phyloP scores from a whole-genome alignment of 1,140 invertebrate species.

The Goniozus legneri region DNA sequence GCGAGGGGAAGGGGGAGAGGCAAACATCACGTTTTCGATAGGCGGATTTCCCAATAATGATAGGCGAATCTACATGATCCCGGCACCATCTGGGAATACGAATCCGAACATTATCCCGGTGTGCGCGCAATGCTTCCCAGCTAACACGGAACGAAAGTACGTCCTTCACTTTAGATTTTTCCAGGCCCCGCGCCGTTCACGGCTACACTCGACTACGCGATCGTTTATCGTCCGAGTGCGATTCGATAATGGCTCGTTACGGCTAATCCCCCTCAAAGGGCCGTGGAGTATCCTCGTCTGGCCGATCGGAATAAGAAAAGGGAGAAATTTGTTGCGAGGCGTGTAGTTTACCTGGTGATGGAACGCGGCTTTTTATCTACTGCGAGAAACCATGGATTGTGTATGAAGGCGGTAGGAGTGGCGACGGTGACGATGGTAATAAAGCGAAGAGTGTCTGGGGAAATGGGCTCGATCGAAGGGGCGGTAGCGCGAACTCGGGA shows the following conservation, averaged over 20 bases:
- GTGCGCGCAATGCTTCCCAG: slow-evolving; percentile 16
- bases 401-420: neutral
- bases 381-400: neutral
- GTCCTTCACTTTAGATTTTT: too few relatives aligned
- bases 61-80: slow-evolving; percentile 38
- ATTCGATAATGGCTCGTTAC: too few relatives aligned
- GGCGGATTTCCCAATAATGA: slow-evolving; percentile 39
- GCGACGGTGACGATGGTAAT: neutral
- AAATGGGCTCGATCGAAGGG: too few relatives aligned
- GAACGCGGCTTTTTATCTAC: neutral
- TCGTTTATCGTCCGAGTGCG: too few relatives aligned
- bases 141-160: slow-evolving; percentile 23
- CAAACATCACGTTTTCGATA: slow-evolving; percentile 33
- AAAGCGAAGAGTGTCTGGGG: neutral
- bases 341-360: too few relatives aligned
- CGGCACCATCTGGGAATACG: slow-evolving; percentile 34
- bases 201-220: too few relatives aligned
- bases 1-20: neutral
- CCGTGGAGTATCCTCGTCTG: too few relatives aligned
- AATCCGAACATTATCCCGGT: slow-evolving; percentile 36
- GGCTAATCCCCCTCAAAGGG: too few relatives aligned
- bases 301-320: too few relatives aligned
- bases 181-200: too few relatives aligned
- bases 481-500: too few relatives aligned
- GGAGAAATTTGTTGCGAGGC: too few relatives aligned